phyloP scores from a whole-genome alignment of 2,113 vertebrate genomes.

The Turdus rufiventris region DNA sequence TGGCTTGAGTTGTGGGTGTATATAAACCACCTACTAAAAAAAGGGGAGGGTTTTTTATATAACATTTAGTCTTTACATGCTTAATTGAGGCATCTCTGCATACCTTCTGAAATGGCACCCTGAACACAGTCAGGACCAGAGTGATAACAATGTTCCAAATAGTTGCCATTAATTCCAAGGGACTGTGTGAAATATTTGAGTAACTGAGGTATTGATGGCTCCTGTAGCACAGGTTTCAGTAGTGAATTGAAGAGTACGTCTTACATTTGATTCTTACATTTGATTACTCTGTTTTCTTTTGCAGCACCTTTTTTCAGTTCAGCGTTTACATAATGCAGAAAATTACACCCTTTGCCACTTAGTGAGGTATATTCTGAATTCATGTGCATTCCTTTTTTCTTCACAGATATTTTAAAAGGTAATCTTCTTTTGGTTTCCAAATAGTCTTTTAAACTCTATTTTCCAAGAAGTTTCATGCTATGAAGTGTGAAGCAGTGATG shows the following conservation, averaged over 20 bases:
- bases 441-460: not conserved
- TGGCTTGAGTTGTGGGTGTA: not conserved
- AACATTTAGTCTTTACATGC: not conserved
- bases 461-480: not conserved
- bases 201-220: not conserved
- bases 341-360: not conserved
- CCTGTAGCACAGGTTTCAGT: not conserved
- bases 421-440: not conserved
- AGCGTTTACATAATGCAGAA: not conserved
- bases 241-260: not conserved
- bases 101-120: not conserved
- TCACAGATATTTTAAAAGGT: not conserved
- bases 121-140: not conserved
- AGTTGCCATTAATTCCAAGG: not conserved
- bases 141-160: not conserved
- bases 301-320: not conserved
- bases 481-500: not conserved
- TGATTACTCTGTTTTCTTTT: not conserved
- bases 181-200: not conserved
- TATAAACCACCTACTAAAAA: not conserved
- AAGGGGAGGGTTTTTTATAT: not conserved
- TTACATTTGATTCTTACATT: not conserved
- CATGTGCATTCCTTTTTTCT: not conserved
- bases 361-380: not conserved
- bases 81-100: not conserved